phyloP scores from a whole-genome alignment of 2,113 vertebrate genomes.

The Poeciliopsis retropinna region DNA sequence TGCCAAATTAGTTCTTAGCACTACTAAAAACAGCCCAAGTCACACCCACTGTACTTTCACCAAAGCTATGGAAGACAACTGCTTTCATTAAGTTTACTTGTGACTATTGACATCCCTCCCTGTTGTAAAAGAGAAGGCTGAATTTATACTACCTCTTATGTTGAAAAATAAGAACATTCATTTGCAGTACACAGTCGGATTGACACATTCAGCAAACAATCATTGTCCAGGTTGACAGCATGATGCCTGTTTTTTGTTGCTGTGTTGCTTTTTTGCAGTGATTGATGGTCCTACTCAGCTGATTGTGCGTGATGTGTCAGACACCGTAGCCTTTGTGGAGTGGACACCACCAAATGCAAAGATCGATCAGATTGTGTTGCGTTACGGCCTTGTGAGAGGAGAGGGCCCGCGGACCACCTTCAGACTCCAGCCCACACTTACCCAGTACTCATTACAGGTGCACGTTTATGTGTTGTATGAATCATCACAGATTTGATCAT shows the following conservation, averaged over 20 bases:
- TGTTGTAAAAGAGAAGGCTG: too few relatives aligned
- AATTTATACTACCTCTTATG: too few relatives aligned
- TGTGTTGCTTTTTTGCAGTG: slow-evolving; percentile 72
- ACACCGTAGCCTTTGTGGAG: slow-evolving; percentile 96
- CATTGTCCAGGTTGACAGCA: neutral
- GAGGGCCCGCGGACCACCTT: slow-evolving; percentile 90
- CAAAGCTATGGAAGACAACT: too few relatives aligned
- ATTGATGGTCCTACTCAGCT: slow-evolving; percentile 93
- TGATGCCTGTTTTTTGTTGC: neutral
- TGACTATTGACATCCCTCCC: too few relatives aligned
- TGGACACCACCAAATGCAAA: slow-evolving; percentile 91
- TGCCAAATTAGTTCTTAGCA: too few relatives aligned
- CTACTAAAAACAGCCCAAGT: too few relatives aligned
- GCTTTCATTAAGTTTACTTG: too few relatives aligned
- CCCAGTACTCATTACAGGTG: slow-evolving; percentile 96
- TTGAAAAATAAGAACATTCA: neutral
- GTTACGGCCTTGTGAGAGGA: slow-evolving; percentile 87
- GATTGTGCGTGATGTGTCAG: slow-evolving; percentile 91
- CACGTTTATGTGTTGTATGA: neutral
- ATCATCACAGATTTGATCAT: slow-evolving; percentile 11
- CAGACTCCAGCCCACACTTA: slow-evolving; percentile 92
- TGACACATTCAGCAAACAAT: neutral
- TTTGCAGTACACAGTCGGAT: neutral
- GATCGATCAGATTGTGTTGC: slow-evolving; percentile 91
- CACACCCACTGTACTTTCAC: too few relatives aligned